Base-by-base conservation (phyloP, 2,888 invertebrate species). In the Lamproptera curius region DNA sequence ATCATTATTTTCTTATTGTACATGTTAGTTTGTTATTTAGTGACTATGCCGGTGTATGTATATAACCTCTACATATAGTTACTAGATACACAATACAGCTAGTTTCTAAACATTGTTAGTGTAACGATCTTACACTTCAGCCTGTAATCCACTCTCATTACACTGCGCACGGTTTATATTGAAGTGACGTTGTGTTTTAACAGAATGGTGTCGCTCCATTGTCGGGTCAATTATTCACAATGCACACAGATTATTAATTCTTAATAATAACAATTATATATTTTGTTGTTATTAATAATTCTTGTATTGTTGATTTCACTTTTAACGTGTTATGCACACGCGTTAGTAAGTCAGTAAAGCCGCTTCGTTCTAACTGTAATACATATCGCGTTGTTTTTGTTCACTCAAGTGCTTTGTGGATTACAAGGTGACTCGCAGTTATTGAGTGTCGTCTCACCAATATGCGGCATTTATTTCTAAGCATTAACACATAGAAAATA, bases 11-110 rank as follows among this genome's bases (percentile, higher is more conserved):
- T 67, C 63, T 56, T 72, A 71, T 62, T 76, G 67, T 75, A 74
- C 71, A 72, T 76, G 69, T 63, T 73, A 68, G 73, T 80, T 84
- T 84, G 85, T 85, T 86, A 85, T 85, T 81, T 85, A 85, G 82
- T 84, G 70, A 73, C 77, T 82, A 82, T 49, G 49, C 60, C 59
- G 65, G 71, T 64, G 69, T 31, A 31, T 82, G 70, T 79, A 72
- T 62, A 67, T 73, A 74, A 70, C 61, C 54, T 67, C 70, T 73
- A 73, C 72, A 72, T 72, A 68, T 74, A 66, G 69, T 70, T 67
- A 50, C 50, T 58, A 58, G 67, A 61, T 70, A 58, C 71, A 72
- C 62, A 61, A 62, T 61, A 62, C 62, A 56, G 62, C 61, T 67
- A 72, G 66, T 35, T 53, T 63, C 34, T 63, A 63, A 55, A 52